Evolutionary conservation across 2,888 invertebrate species (phyloP), one percentile per base, ranked within the genome.

Genomic region (Anarsia innoxiella): DNA sequence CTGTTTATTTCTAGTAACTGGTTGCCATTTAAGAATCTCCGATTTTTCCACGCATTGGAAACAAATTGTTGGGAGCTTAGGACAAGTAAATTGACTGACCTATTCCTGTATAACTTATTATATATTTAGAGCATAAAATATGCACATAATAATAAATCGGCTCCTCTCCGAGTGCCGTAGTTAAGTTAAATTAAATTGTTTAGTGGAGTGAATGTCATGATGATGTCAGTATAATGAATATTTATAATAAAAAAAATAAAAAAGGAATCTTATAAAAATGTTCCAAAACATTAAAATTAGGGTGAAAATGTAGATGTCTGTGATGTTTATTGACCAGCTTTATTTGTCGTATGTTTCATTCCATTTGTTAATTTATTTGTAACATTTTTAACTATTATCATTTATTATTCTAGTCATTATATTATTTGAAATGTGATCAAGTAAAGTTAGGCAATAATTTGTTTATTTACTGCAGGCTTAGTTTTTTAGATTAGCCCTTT

Each of bases 231-330:
- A 36, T 31, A 35, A 30, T 16, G 19, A 33, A 29, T 28, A 13
- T 6, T 12, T 23, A 32, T 2, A 47, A 50, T 42, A 46, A 36
- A 53, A 37, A 29, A 31, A 50, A 41, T 45, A 39, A 44, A 30
- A 47, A 58, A 64, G 53, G 72, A 72, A 76, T 75, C 73, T 78
- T 75, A 66, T 59, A 56, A 57, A 50, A 55, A 56, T 51, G 54
- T 65, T 64, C 60, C 62, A 60, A 64, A 63, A 74, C 68, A 74
- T 66, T 65, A 60, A 45, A 48, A 55, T 63, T 71, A 72, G 59
- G 53, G 64, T 4, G 25, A 25, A 55, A 61, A 67, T 40, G 67
- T 80, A 79, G 77, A 58, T 70, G 69, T 78, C 80, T 82, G 82
- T 82, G 80, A 82, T 80, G 71, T 71, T 74, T 59, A 61, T 59